Conservation (phyloP, 2,797 vertebrate species). For the Melanogrammus aeglefinus region DNA sequence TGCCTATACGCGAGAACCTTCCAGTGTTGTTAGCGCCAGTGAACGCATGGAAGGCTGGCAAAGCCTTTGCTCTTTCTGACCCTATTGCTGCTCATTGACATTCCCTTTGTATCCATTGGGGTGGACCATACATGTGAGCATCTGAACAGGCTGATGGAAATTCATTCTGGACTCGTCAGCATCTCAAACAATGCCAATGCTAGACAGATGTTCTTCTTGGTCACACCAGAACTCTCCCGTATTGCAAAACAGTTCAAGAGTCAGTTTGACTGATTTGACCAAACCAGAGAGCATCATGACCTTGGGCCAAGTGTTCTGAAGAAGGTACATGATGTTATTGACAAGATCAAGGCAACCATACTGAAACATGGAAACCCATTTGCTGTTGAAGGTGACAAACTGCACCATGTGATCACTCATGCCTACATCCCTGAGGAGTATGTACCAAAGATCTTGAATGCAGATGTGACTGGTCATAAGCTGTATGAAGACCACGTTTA, state of each 20-base stretch:
- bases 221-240: not conserved
- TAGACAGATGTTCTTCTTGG: not conserved
- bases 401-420: too few relatives aligned
- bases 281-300: not conserved
- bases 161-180: not conserved
- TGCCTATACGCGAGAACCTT: too few relatives aligned
- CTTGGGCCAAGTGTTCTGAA: not conserved
- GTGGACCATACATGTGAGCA: too few relatives aligned
- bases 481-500: not conserved
- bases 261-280: not conserved
- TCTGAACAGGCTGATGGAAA: too few relatives aligned
- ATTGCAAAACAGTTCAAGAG: not conserved
- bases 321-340: not conserved
- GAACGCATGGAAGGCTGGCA: too few relatives aligned
- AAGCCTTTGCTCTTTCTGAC: too few relatives aligned
- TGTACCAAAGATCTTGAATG: conserved; percentile 5
- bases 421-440: too few relatives aligned
- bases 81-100: too few relatives aligned
- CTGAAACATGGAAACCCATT: not conserved
- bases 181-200: not conserved
- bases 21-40: too few relatives aligned
- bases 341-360: not conserved
- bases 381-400: too few relatives aligned
- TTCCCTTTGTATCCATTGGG: too few relatives aligned
- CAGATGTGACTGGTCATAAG: not conserved